Percentiles rank a stretch among this genome's conserved stretches.
phyloP scores from a whole-genome alignment of 2,113 vertebrate genomes.

The Tetraodon nigroviridis region DNA sequence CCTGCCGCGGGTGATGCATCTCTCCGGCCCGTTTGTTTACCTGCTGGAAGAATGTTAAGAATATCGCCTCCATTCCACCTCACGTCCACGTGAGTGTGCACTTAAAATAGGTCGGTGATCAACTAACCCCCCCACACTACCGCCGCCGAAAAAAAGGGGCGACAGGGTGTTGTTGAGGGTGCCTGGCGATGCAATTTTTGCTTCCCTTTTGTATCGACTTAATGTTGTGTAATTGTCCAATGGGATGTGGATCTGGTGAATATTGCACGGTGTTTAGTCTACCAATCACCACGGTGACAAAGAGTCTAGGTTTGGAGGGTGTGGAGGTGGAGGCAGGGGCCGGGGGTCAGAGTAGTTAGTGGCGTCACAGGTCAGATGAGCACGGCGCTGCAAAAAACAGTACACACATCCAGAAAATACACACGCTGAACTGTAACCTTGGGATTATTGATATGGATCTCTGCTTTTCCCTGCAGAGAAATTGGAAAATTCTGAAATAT shows the following conservation, averaged over 20 bases:
- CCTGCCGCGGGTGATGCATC: slow-evolving; percentile 59
- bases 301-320: slow-evolving; percentile 74
- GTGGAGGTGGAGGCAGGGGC: slow-evolving; percentile 13
- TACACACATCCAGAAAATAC: slow-evolving; percentile 1
- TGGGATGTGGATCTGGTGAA: slow-evolving; percentile 65
- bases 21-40: slow-evolving; percentile 56
- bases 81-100: slow-evolving; percentile 24
- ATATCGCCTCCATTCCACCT: slow-evolving; percentile 31
- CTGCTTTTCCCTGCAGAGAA: too few species aligned
- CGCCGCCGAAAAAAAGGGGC: slow-evolving; percentile 4
- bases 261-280: slow-evolving; percentile 89
- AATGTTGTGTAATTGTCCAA: slow-evolving; percentile 63
- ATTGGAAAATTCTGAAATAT: too few species aligned
- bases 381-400: neutral
- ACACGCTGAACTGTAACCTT: neutral
- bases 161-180: slow-evolving; percentile 28
- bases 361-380: slow-evolving; percentile 31
- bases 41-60: slow-evolving; percentile 60
- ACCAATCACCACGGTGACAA: slow-evolving; percentile 88
- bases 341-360: slow-evolving; percentile 42
- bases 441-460: too few species aligned
- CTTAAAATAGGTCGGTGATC: slow-evolving; percentile 49
- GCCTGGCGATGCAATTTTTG: slow-evolving; percentile 34
- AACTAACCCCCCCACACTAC: too few species aligned
- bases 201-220: slow-evolving; percentile 52